Percentiles rank a stretch among this genome's conserved stretches.
Conservation (phyloP, 2,888 invertebrate genomes). For the Sipha maydis region DNA sequence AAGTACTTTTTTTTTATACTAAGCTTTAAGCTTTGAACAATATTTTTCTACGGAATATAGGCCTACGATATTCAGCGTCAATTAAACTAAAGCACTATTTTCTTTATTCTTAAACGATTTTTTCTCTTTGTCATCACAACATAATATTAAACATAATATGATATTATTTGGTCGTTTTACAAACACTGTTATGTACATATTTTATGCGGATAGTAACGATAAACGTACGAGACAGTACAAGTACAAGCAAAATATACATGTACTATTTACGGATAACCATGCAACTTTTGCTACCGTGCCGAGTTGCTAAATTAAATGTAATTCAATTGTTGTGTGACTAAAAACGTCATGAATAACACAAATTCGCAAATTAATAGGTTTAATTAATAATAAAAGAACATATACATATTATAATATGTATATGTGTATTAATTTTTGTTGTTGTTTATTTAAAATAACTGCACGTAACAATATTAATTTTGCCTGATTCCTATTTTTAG, state of each 20-base stretch:
- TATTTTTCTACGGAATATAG: slow-evolving; percentile 39
- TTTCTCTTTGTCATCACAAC: slow-evolving; percentile 20
- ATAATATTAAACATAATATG: not conserved
- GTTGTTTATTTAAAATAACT: slow-evolving; percentile 49
- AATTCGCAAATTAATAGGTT: slow-evolving; percentile 44
- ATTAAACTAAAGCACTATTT: slow-evolving; percentile 27
- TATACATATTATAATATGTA: slow-evolving; percentile 38
- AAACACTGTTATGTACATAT: not conserved
- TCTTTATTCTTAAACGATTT: slow-evolving; percentile 1
- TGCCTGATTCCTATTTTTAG: slow-evolving; percentile 58
- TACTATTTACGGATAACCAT: slow-evolving; percentile 10
- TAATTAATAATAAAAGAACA: slow-evolving; percentile 10
- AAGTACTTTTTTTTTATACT: slow-evolving; percentile 46
- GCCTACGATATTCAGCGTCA: slow-evolving; percentile 55
- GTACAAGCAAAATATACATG: not conserved
- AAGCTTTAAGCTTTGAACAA: slow-evolving; percentile 41
- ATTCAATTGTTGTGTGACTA: slow-evolving; percentile 46
- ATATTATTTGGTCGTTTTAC: slow-evolving; percentile 14
- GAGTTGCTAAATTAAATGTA: slow-evolving; percentile 52
- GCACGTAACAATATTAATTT: slow-evolving; percentile 57
- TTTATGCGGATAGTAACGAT: slow-evolving; percentile 4
- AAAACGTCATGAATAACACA: slow-evolving; percentile 25
- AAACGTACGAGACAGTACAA: not conserved
- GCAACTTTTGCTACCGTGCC: slow-evolving; percentile 59
- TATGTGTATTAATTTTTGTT: slow-evolving; percentile 37